Conservation (phyloP, 2,113 vertebrate species). For the Vimba vimba region DNA sequence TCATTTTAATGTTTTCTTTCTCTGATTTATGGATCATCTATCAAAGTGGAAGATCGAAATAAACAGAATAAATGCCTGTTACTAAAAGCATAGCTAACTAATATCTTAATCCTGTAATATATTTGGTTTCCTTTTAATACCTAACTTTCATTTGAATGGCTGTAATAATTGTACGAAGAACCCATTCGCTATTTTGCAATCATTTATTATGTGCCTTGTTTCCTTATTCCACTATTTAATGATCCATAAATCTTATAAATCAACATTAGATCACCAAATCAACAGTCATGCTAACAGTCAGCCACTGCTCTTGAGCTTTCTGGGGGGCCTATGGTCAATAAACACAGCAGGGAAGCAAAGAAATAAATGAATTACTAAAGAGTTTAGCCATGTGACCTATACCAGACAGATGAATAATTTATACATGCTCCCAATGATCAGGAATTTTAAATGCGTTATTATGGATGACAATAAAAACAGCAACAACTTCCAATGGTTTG, state of each 20-base stretch:
- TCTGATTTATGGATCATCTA: neutral
- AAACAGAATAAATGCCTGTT: neutral
- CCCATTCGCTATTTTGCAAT: neutral
- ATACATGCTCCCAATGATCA: slow-evolving; percentile 58
- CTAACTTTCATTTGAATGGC: neutral
- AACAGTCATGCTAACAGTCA: neutral
- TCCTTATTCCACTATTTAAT: neutral
- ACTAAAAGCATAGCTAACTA: neutral
- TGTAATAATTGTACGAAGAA: neutral
- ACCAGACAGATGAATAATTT: slow-evolving; percentile 57
- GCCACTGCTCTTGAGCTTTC: neutral
- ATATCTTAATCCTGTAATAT: neutral
- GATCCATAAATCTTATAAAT: neutral
- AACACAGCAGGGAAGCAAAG: slow-evolving; percentile 28
- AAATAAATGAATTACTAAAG: slow-evolving; percentile 56
- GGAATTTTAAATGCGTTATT: slow-evolving; percentile 30
- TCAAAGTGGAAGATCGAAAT: neutral
- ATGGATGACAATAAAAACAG: slow-evolving; percentile 7
- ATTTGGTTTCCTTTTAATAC: neutral
- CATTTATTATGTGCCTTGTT: neutral
- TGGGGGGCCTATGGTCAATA: slow-evolving; percentile 27
- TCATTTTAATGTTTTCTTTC: neutral
- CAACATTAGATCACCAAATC: neutral
- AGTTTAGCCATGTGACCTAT: slow-evolving; percentile 63
- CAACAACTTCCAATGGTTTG: neutral